These are phyloP conservation scores for Anolis sagrei DNA, from an alignment of 2,113 vertebrate genomes.

Conservation along the genomic window DNA sequence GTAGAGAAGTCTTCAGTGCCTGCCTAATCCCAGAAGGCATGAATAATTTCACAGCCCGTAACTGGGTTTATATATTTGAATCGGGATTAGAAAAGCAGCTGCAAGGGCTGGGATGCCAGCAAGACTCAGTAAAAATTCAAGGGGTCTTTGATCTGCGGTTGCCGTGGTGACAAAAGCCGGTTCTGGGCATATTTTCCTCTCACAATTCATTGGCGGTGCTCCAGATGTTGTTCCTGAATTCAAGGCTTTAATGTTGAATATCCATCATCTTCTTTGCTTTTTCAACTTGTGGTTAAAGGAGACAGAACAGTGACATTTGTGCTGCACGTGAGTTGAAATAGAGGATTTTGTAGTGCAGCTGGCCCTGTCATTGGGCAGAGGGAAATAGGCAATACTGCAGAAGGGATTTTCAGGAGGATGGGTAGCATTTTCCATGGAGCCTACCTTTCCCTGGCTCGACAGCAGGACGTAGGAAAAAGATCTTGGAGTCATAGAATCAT, in stretches of 20 bases:
- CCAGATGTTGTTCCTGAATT: background rate
- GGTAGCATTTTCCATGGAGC: no score
- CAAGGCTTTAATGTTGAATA: no score
- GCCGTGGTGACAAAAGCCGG: background rate
- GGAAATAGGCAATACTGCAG: background rate
- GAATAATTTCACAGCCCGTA: slow-evolving; percentile 4
- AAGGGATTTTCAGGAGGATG: no score
- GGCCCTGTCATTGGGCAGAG: background rate
- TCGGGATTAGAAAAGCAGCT: background rate
- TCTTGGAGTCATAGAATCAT: no score
- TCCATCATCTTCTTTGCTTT: background rate
- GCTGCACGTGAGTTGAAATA: no score
- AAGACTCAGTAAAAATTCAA: background rate
- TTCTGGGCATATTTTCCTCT: background rate
- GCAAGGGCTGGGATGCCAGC: background rate
- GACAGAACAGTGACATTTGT: background rate
- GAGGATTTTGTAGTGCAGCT: no score
- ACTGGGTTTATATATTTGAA: background rate
- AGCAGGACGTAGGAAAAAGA: no score
- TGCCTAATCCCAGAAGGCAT: background rate
- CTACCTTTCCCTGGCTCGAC: no score
- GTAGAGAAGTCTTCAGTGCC: background rate
- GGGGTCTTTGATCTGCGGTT: background rate
- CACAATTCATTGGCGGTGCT: background rate
- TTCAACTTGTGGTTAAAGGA: background rate